Conservation (phyloP, 2,888 invertebrate species). For the Flexamia atlantica region DNA sequence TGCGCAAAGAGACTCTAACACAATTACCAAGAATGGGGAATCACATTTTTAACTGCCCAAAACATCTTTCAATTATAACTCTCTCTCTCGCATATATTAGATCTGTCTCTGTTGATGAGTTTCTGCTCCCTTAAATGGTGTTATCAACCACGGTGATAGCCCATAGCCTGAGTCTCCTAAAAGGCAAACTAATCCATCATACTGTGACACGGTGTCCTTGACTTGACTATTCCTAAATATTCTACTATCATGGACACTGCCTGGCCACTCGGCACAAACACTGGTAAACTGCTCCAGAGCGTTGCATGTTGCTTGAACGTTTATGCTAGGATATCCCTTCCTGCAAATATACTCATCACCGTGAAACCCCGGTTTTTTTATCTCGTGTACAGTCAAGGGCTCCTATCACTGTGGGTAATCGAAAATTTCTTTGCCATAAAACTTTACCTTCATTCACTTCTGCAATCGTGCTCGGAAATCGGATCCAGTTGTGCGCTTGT, state of each 20-base stretch:
- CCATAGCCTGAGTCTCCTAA: not conserved
- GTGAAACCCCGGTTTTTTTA: slow-evolving; percentile 43
- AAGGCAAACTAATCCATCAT: not conserved
- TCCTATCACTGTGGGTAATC: not conserved
- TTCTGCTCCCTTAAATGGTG: too few relatives aligned
- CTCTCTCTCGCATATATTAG: too few relatives aligned
- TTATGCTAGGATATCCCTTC: not conserved
- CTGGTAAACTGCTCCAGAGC: slow-evolving; percentile 53
- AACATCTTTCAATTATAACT: too few relatives aligned
- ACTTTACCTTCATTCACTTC: not conserved
- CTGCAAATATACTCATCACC: slow-evolving; percentile 23
- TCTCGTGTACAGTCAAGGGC: not conserved
- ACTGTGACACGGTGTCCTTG: too few relatives aligned
- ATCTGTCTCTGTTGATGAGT: too few relatives aligned
- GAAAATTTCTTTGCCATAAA: not conserved
- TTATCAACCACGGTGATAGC: not conserved
- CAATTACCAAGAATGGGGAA: too few relatives aligned
- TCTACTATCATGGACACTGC: slow-evolving; percentile 47
- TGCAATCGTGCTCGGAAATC: not conserved
- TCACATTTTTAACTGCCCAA: too few relatives aligned
- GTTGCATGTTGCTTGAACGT: slow-evolving; percentile 54
- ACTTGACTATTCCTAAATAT: slow-evolving; percentile 48
- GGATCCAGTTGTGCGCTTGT: not conserved
- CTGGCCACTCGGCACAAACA: slow-evolving; percentile 36
- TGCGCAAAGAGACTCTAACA: too few relatives aligned